Evolutionary conservation across 2,113 vertebrate species (phyloP).

Genomic region (Lophochroa leadbeateri): DNA sequence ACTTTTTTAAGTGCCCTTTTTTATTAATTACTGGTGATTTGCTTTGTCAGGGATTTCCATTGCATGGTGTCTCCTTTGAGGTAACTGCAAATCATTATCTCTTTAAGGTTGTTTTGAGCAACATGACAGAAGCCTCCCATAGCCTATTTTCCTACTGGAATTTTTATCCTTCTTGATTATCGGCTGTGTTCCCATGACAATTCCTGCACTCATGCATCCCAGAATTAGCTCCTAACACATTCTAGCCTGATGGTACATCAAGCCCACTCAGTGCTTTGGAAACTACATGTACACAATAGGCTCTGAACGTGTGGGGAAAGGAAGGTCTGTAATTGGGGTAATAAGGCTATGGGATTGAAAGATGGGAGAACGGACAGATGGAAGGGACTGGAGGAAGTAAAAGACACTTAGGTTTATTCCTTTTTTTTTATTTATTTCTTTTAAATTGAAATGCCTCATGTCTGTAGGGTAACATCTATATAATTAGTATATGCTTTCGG

Average conservation of each 20-base stretch:
- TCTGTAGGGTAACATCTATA: not conserved
- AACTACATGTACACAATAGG: not conserved
- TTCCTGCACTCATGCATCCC: constrained; percentile 50
- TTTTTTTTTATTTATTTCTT: not conserved
- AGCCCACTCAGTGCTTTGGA: constrained; percentile 56
- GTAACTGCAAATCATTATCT: not conserved
- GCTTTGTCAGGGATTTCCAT: not conserved
- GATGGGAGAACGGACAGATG: not conserved
- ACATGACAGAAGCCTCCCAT: not conserved
- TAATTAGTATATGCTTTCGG: not conserved
- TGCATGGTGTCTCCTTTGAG: not conserved
- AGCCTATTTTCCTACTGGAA: constrained; percentile 15
- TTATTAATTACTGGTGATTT: not conserved
- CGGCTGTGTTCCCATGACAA: constrained; percentile 60
- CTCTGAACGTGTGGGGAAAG: not conserved
- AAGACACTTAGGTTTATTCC: not conserved
- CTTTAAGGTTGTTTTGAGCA: not conserved
- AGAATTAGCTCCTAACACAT: constrained; percentile 64
- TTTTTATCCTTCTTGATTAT: constrained; percentile 61
- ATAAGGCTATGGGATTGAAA: not conserved
- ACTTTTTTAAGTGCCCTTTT: not conserved
- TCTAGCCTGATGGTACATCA: constrained; percentile 61
- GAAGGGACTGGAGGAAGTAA: not conserved
- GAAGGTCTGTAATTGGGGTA: constrained; percentile 9
- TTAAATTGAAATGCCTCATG: not conserved